Base-by-base conservation (phyloP, 2,113 vertebrate species). In the Antechinus flavipes region DNA sequence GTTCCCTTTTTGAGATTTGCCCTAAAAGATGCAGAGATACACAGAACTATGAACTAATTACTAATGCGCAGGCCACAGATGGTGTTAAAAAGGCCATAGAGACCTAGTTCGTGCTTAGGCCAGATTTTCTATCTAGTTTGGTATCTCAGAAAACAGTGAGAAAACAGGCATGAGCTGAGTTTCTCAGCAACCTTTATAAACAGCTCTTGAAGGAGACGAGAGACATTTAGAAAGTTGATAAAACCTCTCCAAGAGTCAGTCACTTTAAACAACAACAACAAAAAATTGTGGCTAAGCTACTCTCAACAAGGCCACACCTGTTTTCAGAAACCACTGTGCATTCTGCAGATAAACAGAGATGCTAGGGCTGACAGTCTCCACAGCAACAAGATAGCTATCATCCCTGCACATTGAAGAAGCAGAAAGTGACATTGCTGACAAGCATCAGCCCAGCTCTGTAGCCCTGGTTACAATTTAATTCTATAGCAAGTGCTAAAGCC, bases 301-400 rank as follows among this genome's bases (percentile, higher is more conserved):
- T 89, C 90, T 98, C 91, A 93, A 91, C 56, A 90, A 96, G 97
- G 97, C 97, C 97, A 97, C 98, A 98, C 98, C 98, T 98, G 98
- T 98, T 98, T 97, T 98, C 95, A 97, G 96, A 98, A 98, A 98
- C 97, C 98, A 96, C 97, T 0, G 35, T 96, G 90, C 24, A 76
- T 94, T 97, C 97, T 96, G 54, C 56, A 95, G 97, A 98, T 95
- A 97, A 94, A 97, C 97, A 97, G 94, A 97, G 97, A 98, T 98
- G 96, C 96, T 93, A 94, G 54, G 91, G 8, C 96, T 97, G 97
- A 98, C 98, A 98, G 97, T 98, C 54, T 97, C 97, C 93, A 97
- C 55, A 97, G 97, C 89, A 97, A 97, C 97, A 42, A 98, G 98
- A 98, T 97, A 97, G 84, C 0, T 55, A 98, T 98, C 97, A 98